Base-by-base conservation (phyloP, 2,113 vertebrate species). In the Phocoena phocoena region DNA sequence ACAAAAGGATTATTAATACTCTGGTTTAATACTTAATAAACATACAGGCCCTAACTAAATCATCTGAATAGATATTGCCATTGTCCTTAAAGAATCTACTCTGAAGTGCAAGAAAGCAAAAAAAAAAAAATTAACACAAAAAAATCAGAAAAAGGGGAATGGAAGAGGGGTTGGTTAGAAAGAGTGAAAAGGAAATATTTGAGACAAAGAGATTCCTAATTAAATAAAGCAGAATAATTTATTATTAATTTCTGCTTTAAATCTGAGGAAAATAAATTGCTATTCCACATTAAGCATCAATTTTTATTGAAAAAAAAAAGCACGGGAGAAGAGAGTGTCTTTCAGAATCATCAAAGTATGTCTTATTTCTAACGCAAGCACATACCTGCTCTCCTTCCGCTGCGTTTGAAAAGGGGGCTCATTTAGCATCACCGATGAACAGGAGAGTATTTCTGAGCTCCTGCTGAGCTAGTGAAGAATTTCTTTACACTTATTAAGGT, bases 401-500 rank as follows among this genome's bases (percentile, higher is more conserved):
- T 41, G 15, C 23, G 6, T 95, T 88, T 91, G 11, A 62, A 76
- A 92, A 55, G 17, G 8, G 31, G 60, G 38, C 70, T 93, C 58
- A 38, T 63, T 93, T 79, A 76, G 47, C 88, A 96, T 80, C 83
- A 38, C 68, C 17, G 76, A 33, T 80, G 74, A 96, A 58, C 20
- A 0, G 0, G 20, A 83, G 86, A 97, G 15, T 55, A 13, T 91
- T 93, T 74, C 84, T 90, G 79, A 73, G 79, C 50, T 88, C 81
- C 74, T 17, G 33, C 76, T 90, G 86, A 95, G 89, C 44, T 50
- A 11, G 1, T 85, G 83, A 92, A 53, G 55, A n/a, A 28, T 67
- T 85, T 79, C 65, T 53, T 50, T 90, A 10, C 44, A 67, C 77
- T 89, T 74, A 85, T 71, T 89, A 93, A 97, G 89, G 85, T 93